phyloP scores from a whole-genome alignment of 1,140 invertebrate species.

The Rhopalosiphum padi region DNA sequence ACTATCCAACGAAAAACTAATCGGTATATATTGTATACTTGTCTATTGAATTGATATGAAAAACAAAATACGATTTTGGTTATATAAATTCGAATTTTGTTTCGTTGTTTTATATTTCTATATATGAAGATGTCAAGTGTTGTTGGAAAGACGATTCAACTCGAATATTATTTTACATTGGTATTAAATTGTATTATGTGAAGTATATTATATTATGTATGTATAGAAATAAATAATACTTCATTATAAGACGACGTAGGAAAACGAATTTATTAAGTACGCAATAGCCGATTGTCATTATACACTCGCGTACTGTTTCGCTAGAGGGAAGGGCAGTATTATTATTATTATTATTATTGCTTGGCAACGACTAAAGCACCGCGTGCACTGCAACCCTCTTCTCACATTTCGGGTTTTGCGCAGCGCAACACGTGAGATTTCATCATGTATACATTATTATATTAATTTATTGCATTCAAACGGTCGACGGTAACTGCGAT shows the following conservation, averaged over 20 bases:
- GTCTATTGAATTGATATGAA: neutral
- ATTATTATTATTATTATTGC: neutral
- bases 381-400: neutral
- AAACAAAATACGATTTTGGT: too few relatives aligned
- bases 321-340: neutral
- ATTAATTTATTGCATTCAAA: conserved; percentile 22
- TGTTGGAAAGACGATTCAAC: neutral
- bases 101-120: neutral
- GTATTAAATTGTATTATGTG: too few relatives aligned
- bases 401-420: neutral
- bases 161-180: neutral
- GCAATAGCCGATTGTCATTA: neutral
- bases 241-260: neutral
- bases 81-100: too few relatives aligned
- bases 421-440: conserved; percentile 42
- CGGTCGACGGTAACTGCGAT: neutral
- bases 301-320: neutral
- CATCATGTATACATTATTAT: too few relatives aligned
- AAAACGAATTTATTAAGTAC: neutral
- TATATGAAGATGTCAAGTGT: neutral
- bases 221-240: neutral
- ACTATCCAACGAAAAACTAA: too few relatives aligned
- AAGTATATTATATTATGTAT: neutral
- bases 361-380: neutral
- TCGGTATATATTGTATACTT: neutral